A percentile compares a stretch with the other conserved stretches of the same genome.
These are phyloP conservation scores for Enteromius fasciolatus DNA, from an alignment of 2,797 vertebrate species.

Conservation along the genomic window DNA sequence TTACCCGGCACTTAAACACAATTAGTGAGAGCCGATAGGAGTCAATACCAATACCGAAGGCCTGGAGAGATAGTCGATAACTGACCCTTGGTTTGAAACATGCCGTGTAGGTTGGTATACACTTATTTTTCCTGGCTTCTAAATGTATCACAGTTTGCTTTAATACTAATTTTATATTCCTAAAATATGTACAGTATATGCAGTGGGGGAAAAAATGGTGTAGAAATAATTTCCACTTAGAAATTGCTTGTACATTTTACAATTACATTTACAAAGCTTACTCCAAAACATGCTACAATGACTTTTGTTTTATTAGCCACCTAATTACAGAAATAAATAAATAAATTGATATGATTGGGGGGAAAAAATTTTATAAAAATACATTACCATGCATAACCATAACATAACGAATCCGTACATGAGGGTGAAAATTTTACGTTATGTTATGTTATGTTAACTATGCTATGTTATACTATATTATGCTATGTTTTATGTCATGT, in stretches of 20 bases:
- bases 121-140: neutral
- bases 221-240: neutral
- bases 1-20: slow-evolving; percentile 73
- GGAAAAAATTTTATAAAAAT: neutral
- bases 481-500: no score
- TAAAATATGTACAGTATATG: neutral
- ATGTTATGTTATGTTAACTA: no score
- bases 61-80: slow-evolving; percentile 68
- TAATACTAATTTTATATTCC: neutral
- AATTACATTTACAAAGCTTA: neutral
- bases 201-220: neutral
- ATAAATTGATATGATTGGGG: neutral
- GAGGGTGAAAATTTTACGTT: no score
- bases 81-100: slow-evolving; percentile 47
- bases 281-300: neutral
- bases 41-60: slow-evolving; percentile 66
- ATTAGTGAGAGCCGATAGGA: slow-evolving; percentile 74
- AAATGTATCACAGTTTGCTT: neutral
- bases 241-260: neutral
- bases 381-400: no score
- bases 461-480: no score
- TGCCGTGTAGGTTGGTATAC: slow-evolving; percentile 20
- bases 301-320: neutral
- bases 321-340: neutral
- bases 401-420: no score